These are phyloP conservation scores for Folsomia manolachei DNA, from an alignment of 2,888 invertebrate species.

Conservation along the genomic window DNA sequence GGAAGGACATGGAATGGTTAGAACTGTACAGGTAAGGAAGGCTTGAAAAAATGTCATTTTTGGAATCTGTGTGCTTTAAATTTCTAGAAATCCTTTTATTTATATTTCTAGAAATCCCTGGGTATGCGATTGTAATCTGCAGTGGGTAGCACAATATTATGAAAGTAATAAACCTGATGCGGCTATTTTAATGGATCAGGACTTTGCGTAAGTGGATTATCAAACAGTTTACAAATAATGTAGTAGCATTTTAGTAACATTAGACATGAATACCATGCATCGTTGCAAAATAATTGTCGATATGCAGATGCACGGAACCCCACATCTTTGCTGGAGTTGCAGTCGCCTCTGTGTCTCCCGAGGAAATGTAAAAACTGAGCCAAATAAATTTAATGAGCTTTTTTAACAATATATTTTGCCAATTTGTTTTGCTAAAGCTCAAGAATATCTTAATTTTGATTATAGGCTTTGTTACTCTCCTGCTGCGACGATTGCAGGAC, in stretches of 20 bases:
- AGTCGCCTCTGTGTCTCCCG: slow-evolving; percentile 37
- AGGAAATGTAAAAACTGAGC: too few relatives aligned
- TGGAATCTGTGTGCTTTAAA: too few relatives aligned
- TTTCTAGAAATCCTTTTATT: not conserved
- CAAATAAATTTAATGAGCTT: too few relatives aligned
- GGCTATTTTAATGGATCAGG: slow-evolving; percentile 34
- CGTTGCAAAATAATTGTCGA: too few relatives aligned
- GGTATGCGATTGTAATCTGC: slow-evolving; percentile 48
- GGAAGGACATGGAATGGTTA: slow-evolving; percentile 43
- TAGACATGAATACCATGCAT: too few relatives aligned
- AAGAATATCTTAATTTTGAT: too few relatives aligned
- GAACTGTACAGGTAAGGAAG: slow-evolving; percentile 37
- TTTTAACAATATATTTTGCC: too few relatives aligned
- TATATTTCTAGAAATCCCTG: slow-evolving; percentile 41
- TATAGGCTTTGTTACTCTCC: slow-evolving; percentile 44
- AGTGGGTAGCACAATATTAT: slow-evolving; percentile 43
- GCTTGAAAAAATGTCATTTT: too few relatives aligned
- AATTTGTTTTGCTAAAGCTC: too few relatives aligned
- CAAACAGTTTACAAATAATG: too few relatives aligned
- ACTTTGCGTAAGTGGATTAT: slow-evolving; percentile 28
- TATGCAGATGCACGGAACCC: slow-evolving; percentile 42
- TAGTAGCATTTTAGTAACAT: too few relatives aligned
- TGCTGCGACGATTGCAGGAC: slow-evolving; percentile 39
- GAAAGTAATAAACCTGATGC: slow-evolving; percentile 27
- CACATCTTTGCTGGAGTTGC: slow-evolving; percentile 36